A percentile compares a stretch with the other conserved stretches of the same genome.
Conservation (phyloP, 2,797 vertebrate species). For the Sternotherus odoratus region DNA sequence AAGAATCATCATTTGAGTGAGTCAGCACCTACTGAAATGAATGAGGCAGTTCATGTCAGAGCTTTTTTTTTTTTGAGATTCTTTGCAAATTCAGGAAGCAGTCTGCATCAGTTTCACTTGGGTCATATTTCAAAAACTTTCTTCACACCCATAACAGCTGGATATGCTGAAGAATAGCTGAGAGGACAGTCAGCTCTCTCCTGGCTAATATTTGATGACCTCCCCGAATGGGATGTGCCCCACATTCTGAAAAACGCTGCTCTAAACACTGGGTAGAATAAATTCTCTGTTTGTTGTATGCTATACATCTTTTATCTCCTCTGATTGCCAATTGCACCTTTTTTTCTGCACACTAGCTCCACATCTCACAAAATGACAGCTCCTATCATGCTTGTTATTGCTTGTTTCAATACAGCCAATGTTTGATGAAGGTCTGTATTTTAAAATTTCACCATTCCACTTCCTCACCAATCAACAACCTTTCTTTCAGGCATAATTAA, state of each 20-base stretch:
- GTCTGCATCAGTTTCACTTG: neutral
- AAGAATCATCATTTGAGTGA: neutral
- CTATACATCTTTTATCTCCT: neutral
- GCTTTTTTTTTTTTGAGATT: neutral
- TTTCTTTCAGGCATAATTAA: neutral
- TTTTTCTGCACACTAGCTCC: neutral
- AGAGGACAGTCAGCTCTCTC: neutral
- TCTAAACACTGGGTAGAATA: neutral
- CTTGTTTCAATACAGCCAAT: neutral
- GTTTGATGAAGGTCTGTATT: fast-evolving
- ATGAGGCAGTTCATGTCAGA: neutral
- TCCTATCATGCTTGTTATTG: neutral
- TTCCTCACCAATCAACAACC: neutral
- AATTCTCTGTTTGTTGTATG: neutral
- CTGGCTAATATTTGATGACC: neutral
- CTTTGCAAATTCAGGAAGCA: neutral
- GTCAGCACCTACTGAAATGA: neutral
- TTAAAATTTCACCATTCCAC: neutral
- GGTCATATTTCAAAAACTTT: neutral
- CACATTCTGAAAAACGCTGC: neutral
- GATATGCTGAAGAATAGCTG: neutral
- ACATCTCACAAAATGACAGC: neutral
- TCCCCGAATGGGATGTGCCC: neutral
- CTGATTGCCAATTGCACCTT: neutral
- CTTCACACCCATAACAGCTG: neutral